Evolutionary conservation across 2,888 invertebrate genomes (phyloP), one percentile per base, ranked within the genome.

Genomic region (Himalopsyche anomala): DNA sequence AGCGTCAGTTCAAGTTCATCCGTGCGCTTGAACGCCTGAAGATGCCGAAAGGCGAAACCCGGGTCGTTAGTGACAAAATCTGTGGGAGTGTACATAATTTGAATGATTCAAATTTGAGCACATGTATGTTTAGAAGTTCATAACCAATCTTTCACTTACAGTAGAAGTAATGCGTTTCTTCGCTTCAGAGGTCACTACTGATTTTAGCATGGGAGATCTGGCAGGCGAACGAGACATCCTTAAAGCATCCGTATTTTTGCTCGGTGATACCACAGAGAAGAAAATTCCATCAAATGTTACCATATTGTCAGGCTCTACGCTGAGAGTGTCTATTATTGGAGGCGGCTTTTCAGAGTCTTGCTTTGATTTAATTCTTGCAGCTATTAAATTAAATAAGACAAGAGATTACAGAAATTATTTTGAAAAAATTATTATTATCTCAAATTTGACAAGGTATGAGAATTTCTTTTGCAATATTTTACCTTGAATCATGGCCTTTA

Each of bases 251-350:
- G 90, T 89, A 36, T 83, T 82, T 17, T 91, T 91, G n/a, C 92
- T 90, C 4, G 93, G 93, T 0, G 93, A 93, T 62, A 89, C 89
- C 69, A 93, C 91, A 86, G 90, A 89, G 91, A 93, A 93, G 91
- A 93, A 93, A 0, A 93, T 93, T 0, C 91, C 93, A 17, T 93
- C 92, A 88, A 93, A 93, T 0, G 91, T 92, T 89, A 92, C 92
- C 5, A 81, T 69, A n/a, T 82, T 74, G 55, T 80, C 74, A n/a
- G 40, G 40, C 19, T 87, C 82, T 3, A 40, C 69, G 15, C 40
- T 51, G 19, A 81, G 45, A 19, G 28, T 38, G 15, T 42, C 69
- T 6, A 42, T 81, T 12, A 11, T 5, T 42, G 38, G 6, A 11
- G 36, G 36, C 36, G 54, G 69, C 55, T 17, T 19, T 55, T 69